Conservation (phyloP, 2,797 vertebrate species). For the Mycteria americana region DNA sequence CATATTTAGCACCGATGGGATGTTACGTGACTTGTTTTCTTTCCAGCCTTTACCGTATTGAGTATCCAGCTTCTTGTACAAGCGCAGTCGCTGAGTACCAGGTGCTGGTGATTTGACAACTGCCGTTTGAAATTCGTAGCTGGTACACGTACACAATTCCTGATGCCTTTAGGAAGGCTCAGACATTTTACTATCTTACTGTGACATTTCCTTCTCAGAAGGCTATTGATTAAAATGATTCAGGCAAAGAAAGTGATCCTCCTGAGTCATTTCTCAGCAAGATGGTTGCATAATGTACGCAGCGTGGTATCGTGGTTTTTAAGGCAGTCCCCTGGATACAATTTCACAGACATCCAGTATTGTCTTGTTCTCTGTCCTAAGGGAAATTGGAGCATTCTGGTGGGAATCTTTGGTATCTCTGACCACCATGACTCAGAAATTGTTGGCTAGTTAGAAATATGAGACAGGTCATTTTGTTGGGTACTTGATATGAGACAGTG, state of each 20-base stretch:
- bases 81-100: accelerated
- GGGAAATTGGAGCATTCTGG: not conserved
- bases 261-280: slow-evolving; percentile 56
- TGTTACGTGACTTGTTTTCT: not conserved
- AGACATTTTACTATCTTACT: slow-evolving; percentile 25
- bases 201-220: slow-evolving; percentile 55
- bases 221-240: slow-evolving; percentile 64
- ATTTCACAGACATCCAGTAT: slow-evolving; percentile 1
- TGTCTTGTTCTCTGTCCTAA: not conserved
- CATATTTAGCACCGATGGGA: not conserved
- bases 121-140: not conserved
- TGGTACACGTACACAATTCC: not conserved
- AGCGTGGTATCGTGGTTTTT: not conserved
- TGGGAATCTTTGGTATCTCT: not conserved
- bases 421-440: not conserved
- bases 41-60: not conserved
- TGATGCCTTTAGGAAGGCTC: slow-evolving; percentile 24
- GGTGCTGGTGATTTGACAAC: not conserved
- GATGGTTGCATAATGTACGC: slow-evolving; percentile 7
- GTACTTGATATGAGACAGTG: not conserved
- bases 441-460: not conserved
- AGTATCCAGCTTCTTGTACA: not conserved
- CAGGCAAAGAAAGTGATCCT: slow-evolving; percentile 52
- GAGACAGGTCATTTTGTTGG: not conserved
- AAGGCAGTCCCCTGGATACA: not conserved